Percentiles rank a stretch among this genome's conserved stretches.
Evolutionary conservation across 2,113 vertebrate genomes (phyloP).

Genomic region (Machaerirhynchus nigripectus): DNA sequence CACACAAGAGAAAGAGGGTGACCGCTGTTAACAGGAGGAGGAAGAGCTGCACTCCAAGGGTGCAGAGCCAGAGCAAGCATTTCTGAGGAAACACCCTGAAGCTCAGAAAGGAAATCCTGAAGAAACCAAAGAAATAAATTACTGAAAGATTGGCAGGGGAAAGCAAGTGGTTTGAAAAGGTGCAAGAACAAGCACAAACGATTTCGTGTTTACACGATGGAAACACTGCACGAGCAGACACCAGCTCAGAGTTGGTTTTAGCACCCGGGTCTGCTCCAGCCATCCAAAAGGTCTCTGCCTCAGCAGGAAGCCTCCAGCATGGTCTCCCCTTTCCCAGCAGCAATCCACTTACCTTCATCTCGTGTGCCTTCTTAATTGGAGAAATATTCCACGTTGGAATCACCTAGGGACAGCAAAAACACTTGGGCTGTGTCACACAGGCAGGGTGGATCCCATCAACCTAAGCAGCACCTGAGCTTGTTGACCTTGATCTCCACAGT

Average conservation of each 20-base stretch:
- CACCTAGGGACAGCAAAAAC: conserved; percentile 73
- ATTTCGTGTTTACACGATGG: background rate
- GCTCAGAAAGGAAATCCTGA: background rate
- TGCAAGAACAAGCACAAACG: background rate
- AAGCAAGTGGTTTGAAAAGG: background rate
- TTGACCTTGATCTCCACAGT: background rate
- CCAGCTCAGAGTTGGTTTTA: background rate
- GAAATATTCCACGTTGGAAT: conserved; percentile 96
- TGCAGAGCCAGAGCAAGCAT: background rate
- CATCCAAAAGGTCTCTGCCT: background rate
- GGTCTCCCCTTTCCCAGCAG: background rate
- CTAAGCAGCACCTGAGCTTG: background rate
- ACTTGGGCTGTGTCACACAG: background rate
- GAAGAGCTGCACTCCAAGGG: background rate
- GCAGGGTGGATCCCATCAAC: background rate
- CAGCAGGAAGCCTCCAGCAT: background rate
- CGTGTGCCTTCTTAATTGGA: conserved; percentile 89
- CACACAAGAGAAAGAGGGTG: background rate
- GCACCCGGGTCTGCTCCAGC: rapidly evolving
- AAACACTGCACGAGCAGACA: background rate
- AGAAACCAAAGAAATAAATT: background rate
- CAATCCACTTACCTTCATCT: conserved; percentile 73
- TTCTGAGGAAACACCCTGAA: background rate
- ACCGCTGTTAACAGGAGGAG: background rate
- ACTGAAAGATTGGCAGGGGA: background rate